Base-by-base conservation (phyloP, 2,888 invertebrate species). In the Gortyna flavago region DNA sequence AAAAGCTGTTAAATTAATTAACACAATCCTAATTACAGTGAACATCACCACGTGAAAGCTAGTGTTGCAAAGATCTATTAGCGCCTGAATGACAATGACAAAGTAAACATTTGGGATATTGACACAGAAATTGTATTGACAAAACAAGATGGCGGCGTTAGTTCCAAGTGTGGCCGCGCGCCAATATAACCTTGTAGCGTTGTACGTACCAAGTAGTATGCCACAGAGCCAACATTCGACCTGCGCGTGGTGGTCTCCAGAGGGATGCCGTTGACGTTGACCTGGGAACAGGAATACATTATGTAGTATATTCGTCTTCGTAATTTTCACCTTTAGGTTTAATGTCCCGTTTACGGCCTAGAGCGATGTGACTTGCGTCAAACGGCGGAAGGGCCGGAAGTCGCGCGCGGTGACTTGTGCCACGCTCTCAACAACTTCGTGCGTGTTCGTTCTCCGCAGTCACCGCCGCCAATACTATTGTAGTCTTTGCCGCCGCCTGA, bases 211-310 rank as follows among this genome's bases (percentile, higher is more conserved):
- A 87, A 69, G 48, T 86, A 94, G 77, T 91, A 93, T 0, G 90
- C 93, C 3, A 89, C 72, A 0, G 92, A 51, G 32, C 91, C 86
- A 0, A 75, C 69, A 0, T 72, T 81, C 0, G 88, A 87, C 25
- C 93, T 85, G 7, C 91, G 86, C 0, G 86, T 83, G 0, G 81
- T 81, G 0, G 85, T 70, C 9, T 91, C 90, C n/a, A 94, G 38
- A 0, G 89, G 88, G 1, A 94, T 90, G 0, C 95, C 94, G 54
- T 94, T 92, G 0, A 93, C 89, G 5, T 75, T 77, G 0, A 94
- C 89, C 94, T 95, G 83, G 2, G 79, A 85, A 54, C 35, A 18
- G 5, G n/a, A 44, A 57, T 29, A 35, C 32, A 32, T 48, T 32
- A 35, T 68, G 9, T 48, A 6, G 21, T 44, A 65, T 8, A n/a